Evolutionary conservation across 1,140 invertebrate genomes (phyloP), one percentile per base, ranked within the genome.

Genomic region (Caerostris darwini): DNA sequence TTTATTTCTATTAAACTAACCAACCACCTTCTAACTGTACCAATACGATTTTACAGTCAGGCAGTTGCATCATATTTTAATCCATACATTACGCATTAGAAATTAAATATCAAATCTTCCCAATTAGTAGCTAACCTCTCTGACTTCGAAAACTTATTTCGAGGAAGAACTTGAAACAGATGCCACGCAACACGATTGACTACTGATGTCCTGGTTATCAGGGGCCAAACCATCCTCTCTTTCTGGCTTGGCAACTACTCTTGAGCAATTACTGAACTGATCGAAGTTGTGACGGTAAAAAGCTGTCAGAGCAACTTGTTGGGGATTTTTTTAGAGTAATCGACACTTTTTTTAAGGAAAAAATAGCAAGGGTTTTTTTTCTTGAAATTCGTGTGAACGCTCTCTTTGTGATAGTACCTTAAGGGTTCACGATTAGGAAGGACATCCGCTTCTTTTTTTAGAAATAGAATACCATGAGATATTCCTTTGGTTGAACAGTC

Each of bases 231-330:
- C 67, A n/a, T 34, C 34, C 34, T 34, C 34, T 69, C 17, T 69
- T 17, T 10, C 19, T 50, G 71, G 7, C 71, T 77, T 58, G 56
- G 12, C 57, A 19, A 59, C 54, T 58, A 56, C 83, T 85, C 54
- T 85, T 85, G 56, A 59, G 83, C 83, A 85, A 85, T 59, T 85
- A n/a, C 19, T 5, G 56, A 56, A 85, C 7, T 58, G n/a, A 85
- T 85, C 83, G 56, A 59, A 85, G 83, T 58, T 85, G 57, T 17
- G 83, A 85, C 83, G 83, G 54, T 56, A 85, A 58, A 59, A 85
- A 85, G 83, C 83, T 56, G 83, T 85, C 56, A 8, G 83, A 57
- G 54, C 56, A 56, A 34, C 83, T 85, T n/a, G 83, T 85, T 85
- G 19, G 58, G 50, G 50, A 19, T 85, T 85, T 85, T 85, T 83